A percentile compares a stretch with the other conserved stretches of the same genome.
phyloP scores from a whole-genome alignment of 2,113 vertebrate genomes.

The Mormyrus lacerda region DNA sequence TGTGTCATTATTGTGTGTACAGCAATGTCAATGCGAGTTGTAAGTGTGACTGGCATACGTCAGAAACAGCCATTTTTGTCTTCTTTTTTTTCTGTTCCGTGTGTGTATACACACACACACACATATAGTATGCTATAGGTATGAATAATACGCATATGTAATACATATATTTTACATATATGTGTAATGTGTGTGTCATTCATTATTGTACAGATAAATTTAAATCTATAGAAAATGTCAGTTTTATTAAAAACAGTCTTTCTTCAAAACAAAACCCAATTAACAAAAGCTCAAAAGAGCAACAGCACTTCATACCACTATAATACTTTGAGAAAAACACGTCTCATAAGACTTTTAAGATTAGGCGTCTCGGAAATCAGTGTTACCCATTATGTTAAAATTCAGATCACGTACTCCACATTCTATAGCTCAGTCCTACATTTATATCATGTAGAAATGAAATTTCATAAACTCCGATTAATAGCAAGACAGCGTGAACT shows the following conservation, averaged over 20 bases:
- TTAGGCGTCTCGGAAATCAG: not conserved
- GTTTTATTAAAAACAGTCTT: not conserved
- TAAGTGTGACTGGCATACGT: not conserved
- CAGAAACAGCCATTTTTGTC: not conserved
- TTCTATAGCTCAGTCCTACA: not conserved
- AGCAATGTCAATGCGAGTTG: not conserved
- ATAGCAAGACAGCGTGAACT: not conserved
- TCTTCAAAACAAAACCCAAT: not conserved
- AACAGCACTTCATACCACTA: not conserved
- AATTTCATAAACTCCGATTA: not conserved
- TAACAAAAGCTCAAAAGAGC: not conserved
- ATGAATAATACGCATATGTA: too few species aligned
- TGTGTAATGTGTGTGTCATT: not conserved
- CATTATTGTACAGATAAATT: not conserved
- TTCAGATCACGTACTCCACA: not conserved
- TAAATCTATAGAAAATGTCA: not conserved
- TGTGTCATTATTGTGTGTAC: not conserved
- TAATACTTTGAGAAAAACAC: not conserved
- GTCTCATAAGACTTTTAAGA: not conserved
- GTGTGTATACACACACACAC: too few species aligned
- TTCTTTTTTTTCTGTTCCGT: too few species aligned
- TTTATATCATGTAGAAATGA: not conserved
- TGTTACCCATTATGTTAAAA: not conserved
- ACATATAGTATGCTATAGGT: too few species aligned
- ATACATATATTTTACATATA: too few species aligned